Base-by-base conservation (phyloP, 2,888 invertebrate species). In the Gymnocheta viridis region DNA sequence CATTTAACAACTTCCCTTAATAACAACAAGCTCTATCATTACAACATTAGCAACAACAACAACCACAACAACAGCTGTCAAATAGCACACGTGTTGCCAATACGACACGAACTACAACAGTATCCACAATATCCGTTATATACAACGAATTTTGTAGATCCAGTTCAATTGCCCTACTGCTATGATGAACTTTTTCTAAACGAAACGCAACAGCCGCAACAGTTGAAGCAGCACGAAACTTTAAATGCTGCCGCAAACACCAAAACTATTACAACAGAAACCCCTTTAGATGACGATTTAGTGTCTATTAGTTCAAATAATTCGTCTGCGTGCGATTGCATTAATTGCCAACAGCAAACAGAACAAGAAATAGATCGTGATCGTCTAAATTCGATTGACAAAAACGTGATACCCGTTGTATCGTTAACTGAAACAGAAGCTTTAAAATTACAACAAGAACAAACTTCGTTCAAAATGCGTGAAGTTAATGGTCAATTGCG, bases 401-500 rank as follows among this genome's bases (percentile, higher is more conserved):
- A 62, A 35, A 79, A 67, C 73, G 72, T 56, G n/a, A 62, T 66
- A 56, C 51, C 41, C 19, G 27, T 38, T 17, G 10, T 47, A 73
- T 32, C 67, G 70, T 49, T 41, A 38, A 82, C 44, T 41, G 35
- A 77, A 73, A 24, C 27, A 47, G 32, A 70, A 66, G 32, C 35
- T 60, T 29, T 47, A 47, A 24, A 56, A 22, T 29, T 38, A 6
- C 60, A 66, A 41, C 17, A 41, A 14, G 35, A 35, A 22, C 64
- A 38, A 58, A 22, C n/a, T 22, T 69, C 85, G 27, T 82, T 79
- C 73, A 87, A 87, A 87, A 91, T 92, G 92, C 91, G 93, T 91
- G 93, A 93, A 91, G 89, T 92, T 86, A 91, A 92, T 88, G 90
- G 92, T 88, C 91, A 91, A 19, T 85, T 92, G 86, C 91, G 92